Evolutionary conservation across 2,797 vertebrate genomes (phyloP), one percentile per base, ranked within the genome.

Genomic region (Cheirogaleus major): DNA sequence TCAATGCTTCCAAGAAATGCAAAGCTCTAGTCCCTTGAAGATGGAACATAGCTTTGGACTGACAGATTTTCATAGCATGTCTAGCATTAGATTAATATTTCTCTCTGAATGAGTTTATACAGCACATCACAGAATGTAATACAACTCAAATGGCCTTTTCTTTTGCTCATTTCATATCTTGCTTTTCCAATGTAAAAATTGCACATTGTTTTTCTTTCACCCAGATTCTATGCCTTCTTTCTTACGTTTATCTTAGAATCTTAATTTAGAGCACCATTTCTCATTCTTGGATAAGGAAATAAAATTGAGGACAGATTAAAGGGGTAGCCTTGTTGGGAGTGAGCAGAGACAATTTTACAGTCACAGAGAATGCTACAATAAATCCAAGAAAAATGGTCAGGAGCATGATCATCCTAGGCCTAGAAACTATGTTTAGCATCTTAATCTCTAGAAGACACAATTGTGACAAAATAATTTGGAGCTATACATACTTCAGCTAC

Each of bases 1-100:
- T 98, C 98, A 97, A 98, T 98, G 84, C 89, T 98, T 97, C 98
- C 97, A 98, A 98, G 98, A 98, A 98, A 97, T 92, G 52, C 85
- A 95, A 97, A 98, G 76, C 92, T 98, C 45, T 81, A 94, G 52
- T 93, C 92, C 15, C 0, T 18, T 57, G 90, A 95, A 63, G 32
- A 97, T 45, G 82, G 84, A 98, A 70, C n/a, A 65, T 67, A 87
- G 67, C 81, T 95, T 97, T 81, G 92, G 90, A 95, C 2, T 5
- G 96, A 83, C 79, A 88, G 96, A 92, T 97, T 98, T 94, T 97
- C 75, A 96, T 93, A 93, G 92, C 95, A 35, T 93, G 72, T 43
- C 48, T 3, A 1, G 95, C 67, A 90, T 97, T 93, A 55, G 89
- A 97, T 98, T 96, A 98, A 97, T 81, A 97, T 61, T 89, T 95